A percentile compares a stretch with the other conserved stretches of the same genome.
Evolutionary conservation across 1,140 invertebrate species (phyloP).

Genomic region (Hirudo medicinalis): DNA sequence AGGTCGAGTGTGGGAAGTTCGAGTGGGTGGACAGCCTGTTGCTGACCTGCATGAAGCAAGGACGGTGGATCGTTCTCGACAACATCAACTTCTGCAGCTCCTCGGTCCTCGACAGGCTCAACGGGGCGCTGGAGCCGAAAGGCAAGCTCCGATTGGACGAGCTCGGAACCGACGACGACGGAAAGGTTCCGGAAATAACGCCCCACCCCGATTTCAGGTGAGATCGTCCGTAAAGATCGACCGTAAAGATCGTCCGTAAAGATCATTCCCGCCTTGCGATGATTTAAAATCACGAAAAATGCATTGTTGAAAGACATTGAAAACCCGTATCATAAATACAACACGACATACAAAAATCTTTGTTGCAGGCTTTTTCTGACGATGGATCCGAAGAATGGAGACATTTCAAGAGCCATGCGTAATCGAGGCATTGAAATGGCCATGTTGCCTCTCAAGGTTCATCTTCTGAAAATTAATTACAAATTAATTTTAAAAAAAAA

Average conservation of each 20-base stretch:
- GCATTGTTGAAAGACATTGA: too few species aligned
- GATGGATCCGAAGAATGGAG: conserved; percentile 79
- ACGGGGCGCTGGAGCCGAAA: conserved; percentile 81
- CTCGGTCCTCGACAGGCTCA: conserved; percentile 87
- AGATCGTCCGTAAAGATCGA: conserved; percentile 1
- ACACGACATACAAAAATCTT: too few species aligned
- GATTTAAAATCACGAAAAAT: too few species aligned
- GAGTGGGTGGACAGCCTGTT: conserved; percentile 93
- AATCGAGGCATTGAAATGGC: conserved; percentile 90
- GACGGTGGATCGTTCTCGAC: conserved; percentile 82
- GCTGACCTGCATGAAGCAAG: conserved; percentile 69
- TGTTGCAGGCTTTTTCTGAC: conserved; percentile 80
- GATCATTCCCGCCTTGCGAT: too few species aligned
- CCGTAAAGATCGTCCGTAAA: not conserved
- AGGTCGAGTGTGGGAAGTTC: conserved; percentile 56
- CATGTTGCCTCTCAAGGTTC: conserved; percentile 40
- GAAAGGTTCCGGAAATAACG: conserved; percentile 54
- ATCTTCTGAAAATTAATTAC: too few species aligned
- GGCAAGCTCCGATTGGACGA: conserved; percentile 82
- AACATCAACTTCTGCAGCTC: conserved; percentile 91
- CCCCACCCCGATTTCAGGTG: conserved; percentile 74
- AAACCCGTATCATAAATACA: too few species aligned
- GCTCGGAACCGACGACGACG: conserved; percentile 59
- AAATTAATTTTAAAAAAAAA: too few species aligned
- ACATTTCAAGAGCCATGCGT: conserved; percentile 93